Conservation (phyloP, 2,888 invertebrate species). For the Acleris holmiana region DNA sequence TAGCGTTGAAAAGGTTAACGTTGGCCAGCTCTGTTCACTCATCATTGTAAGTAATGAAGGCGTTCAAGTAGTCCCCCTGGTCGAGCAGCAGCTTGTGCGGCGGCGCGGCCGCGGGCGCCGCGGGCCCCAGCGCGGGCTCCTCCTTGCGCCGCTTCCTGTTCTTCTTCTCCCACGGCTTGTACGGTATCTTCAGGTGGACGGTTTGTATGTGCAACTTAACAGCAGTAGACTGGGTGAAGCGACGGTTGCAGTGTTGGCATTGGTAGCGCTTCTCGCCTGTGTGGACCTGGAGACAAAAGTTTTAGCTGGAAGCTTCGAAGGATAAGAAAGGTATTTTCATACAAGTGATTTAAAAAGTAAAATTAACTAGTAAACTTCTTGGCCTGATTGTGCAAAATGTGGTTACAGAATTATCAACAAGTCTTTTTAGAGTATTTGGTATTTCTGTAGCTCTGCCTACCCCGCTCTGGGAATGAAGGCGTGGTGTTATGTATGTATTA, state of each 20-base stretch:
- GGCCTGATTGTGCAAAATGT: too few relatives aligned
- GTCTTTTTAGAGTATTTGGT: too few relatives aligned
- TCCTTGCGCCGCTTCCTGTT: slow-evolving; percentile 59
- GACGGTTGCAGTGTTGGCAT: slow-evolving; percentile 75
- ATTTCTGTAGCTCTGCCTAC: too few relatives aligned
- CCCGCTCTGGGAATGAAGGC: too few relatives aligned
- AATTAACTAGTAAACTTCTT: too few relatives aligned
- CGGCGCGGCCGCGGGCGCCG: too few relatives aligned
- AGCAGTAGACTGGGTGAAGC: slow-evolving; percentile 77
- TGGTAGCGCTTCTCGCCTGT: slow-evolving; percentile 77
- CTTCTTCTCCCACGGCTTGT: slow-evolving; percentile 80
- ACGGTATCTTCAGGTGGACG: slow-evolving; percentile 77
- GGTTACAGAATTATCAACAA: too few relatives aligned
- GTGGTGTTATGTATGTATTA: too few relatives aligned
- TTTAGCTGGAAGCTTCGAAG: background rate
- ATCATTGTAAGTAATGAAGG: slow-evolving; percentile 67
- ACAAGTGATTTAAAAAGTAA: too few relatives aligned
- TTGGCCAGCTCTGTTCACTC: too few relatives aligned
- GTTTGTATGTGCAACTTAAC: slow-evolving; percentile 80
- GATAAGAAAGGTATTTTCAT: background rate
- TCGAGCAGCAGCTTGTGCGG: slow-evolving; percentile 58
- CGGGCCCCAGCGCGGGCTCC: too few relatives aligned
- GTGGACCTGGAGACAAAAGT: slow-evolving; percentile 62
- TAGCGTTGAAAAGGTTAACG: too few relatives aligned
- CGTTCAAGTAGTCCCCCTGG: slow-evolving; percentile 65